Percentiles rank a stretch among this genome's conserved stretches.
phyloP scores from a whole-genome alignment of 2,888 invertebrate genomes.

The Scaptomyza reducta region DNA sequence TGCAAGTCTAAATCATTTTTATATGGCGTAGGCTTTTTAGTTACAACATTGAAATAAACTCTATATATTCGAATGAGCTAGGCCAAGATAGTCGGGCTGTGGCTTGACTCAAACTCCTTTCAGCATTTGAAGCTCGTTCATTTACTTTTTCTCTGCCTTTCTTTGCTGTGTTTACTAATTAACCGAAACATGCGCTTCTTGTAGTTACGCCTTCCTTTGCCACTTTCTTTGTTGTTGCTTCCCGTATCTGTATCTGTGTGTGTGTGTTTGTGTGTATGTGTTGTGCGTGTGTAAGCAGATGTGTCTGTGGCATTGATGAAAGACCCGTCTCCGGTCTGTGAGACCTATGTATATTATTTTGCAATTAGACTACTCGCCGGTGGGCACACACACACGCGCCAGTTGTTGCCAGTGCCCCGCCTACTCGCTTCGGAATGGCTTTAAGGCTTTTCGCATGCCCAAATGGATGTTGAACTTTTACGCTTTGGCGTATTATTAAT shows the following conservation, averaged over 20 bases:
- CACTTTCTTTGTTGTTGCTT: constrained; percentile 48
- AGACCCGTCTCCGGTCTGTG: constrained; percentile 43
- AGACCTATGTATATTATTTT: constrained; percentile 69
- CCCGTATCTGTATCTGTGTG: constrained; percentile 12
- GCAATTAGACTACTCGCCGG: constrained; percentile 68
- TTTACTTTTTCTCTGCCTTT: constrained; percentile 27
- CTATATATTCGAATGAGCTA: too few species aligned
- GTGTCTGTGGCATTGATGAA: constrained; percentile 71
- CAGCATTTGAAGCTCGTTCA: constrained; percentile 56
- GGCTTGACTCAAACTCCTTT: constrained; percentile 26
- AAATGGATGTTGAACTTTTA: constrained; percentile 42
- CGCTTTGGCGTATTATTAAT: constrained; percentile 51
- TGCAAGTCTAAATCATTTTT: neutral
- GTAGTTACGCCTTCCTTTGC: constrained; percentile 67
- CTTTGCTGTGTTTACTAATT: constrained; percentile 68
- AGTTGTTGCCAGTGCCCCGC: constrained; percentile 30
- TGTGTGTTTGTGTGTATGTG: constrained; percentile 10
- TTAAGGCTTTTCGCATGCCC: constrained; percentile 45
- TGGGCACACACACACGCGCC: constrained; percentile 10
- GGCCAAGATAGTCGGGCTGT: neutral
- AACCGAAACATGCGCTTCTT: constrained; percentile 77
- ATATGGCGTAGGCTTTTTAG: neutral
- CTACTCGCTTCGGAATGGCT: constrained; percentile 44
- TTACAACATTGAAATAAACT: neutral
- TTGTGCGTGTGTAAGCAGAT: neutral